Conservation (phyloP, 2,888 invertebrate genomes). For the Lasioglossum lativentre region DNA sequence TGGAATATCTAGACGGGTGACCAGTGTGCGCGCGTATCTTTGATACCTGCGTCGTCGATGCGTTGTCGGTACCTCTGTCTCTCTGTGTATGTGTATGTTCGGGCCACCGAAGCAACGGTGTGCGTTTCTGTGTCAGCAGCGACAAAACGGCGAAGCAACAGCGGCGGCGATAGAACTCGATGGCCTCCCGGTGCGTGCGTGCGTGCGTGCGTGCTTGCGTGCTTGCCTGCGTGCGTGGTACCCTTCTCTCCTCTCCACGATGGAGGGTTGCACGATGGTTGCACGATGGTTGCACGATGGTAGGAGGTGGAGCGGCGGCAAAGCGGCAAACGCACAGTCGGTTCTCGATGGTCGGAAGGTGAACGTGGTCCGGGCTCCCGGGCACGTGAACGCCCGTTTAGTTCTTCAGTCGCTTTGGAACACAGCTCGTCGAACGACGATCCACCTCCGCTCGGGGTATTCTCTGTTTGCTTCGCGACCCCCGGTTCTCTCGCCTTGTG, state of each 20-base stretch:
- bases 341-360: slow-evolving; percentile 77
- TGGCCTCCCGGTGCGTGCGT: slow-evolving; percentile 52
- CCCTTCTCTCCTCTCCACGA: slow-evolving; percentile 37
- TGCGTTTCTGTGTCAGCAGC: not conserved
- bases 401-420: not conserved
- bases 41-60: slow-evolving; percentile 32
- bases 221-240: slow-evolving; percentile 16
- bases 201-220: not conserved
- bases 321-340: slow-evolving; percentile 78
- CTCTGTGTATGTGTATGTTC: not conserved
- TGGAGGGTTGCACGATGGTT: slow-evolving; percentile 58
- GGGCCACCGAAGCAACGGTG: not conserved
- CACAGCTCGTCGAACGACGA: not conserved
- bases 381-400: slow-evolving; percentile 30
- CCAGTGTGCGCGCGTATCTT: slow-evolving; percentile 42
- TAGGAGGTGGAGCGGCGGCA: slow-evolving; percentile 64
- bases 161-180: slow-evolving; percentile 36
- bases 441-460: not conserved
- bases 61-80: too few species aligned
- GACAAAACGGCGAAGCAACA: not conserved
- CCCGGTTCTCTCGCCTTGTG: slow-evolving; percentile 22
- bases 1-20: slow-evolving; percentile 1
- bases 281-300: slow-evolving; percentile 57
- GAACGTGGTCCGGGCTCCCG: slow-evolving; percentile 62
- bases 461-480: not conserved